These are phyloP conservation scores for Lydus trimaculatus DNA, from an alignment of 2,888 invertebrate genomes.

Conservation along the genomic window DNA sequence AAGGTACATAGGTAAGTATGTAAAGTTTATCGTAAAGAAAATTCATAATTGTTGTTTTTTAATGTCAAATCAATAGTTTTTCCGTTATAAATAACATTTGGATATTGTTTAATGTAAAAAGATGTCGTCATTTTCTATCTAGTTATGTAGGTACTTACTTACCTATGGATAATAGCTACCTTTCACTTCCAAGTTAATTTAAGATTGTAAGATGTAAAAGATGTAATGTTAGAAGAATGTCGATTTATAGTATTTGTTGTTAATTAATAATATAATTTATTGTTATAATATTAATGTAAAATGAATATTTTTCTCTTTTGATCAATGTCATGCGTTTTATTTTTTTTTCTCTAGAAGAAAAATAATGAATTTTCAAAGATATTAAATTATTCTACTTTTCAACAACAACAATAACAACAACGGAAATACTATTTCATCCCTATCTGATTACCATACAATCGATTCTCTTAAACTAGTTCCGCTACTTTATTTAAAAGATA, in stretches of 20 bases:
- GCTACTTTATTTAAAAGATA: too few species aligned
- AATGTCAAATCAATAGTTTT: not conserved
- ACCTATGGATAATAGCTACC: not conserved
- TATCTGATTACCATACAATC: conserved; percentile 37
- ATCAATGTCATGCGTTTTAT: conserved; percentile 16
- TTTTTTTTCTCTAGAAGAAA: not conserved
- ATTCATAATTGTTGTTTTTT: not conserved
- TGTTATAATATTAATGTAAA: not conserved
- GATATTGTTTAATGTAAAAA: not conserved
- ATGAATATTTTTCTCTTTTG: conserved; percentile 6
- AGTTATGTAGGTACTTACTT: not conserved
- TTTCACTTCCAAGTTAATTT: conserved; percentile 1
- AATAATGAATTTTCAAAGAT: not conserved
- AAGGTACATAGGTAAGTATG: too few species aligned
- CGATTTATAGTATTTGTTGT: not conserved
- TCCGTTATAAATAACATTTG: not conserved
- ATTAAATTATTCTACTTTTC: not conserved
- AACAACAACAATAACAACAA: conserved; percentile 8
- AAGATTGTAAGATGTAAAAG: conserved; percentile 1
- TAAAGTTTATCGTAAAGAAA: too few species aligned
- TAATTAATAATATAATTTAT: not conserved
- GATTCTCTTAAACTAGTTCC: conserved; percentile 34
- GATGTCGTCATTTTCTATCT: conserved; percentile 9
- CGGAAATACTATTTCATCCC: conserved; percentile 32
- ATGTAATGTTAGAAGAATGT: conserved; percentile 2